phyloP scores from a whole-genome alignment of 2,888 invertebrate genomes.

The Yponomeuta evonymella region DNA sequence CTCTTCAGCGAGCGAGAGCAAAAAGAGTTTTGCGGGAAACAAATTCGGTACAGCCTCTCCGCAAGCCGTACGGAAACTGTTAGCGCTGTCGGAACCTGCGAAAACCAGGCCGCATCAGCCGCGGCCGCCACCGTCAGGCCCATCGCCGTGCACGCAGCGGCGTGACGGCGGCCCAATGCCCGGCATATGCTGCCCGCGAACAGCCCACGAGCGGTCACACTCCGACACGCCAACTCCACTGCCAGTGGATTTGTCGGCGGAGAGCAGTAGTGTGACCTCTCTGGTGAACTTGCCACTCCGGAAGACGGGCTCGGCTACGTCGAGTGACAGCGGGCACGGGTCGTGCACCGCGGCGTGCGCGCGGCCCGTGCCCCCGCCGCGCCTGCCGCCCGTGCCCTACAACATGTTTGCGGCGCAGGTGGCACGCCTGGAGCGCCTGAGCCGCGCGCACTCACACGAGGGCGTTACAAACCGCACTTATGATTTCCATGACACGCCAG shows the following conservation, averaged over 20 bases:
- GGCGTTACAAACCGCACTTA: constrained; percentile 87
- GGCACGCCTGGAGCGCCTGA: constrained; percentile 87
- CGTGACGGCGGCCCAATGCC: constrained; percentile 78
- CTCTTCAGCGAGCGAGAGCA: constrained; percentile 88
- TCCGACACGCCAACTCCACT: constrained; percentile 91
- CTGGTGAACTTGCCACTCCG: constrained; percentile 91
- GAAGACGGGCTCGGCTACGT: constrained; percentile 94
- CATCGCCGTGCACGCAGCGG: constrained; percentile 80
- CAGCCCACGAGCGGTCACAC: constrained; percentile 92
- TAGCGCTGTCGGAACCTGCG: constrained; percentile 91
- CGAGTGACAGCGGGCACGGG: constrained; percentile 93
- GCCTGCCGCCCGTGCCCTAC: constrained; percentile 87
- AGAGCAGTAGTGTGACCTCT: constrained; percentile 96
- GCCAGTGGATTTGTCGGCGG: constrained; percentile 92
- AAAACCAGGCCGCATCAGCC: constrained; percentile 94
- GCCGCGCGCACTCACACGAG: constrained; percentile 90
- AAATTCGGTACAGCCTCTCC: constrained; percentile 95
- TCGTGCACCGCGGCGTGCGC: constrained; percentile 76
- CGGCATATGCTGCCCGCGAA: constrained; percentile 65
- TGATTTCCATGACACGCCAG: constrained; percentile 76
- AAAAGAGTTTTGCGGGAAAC: constrained; percentile 77
- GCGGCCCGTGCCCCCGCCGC: constrained; percentile 82
- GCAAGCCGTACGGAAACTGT: constrained; percentile 95
- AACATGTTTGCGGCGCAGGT: constrained; percentile 84
- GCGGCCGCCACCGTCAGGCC: constrained; percentile 78